These are phyloP conservation scores for Oikopleura dioica DNA, from an alignment of 23 tunicate genomes.

Conservation along the genomic window DNA sequence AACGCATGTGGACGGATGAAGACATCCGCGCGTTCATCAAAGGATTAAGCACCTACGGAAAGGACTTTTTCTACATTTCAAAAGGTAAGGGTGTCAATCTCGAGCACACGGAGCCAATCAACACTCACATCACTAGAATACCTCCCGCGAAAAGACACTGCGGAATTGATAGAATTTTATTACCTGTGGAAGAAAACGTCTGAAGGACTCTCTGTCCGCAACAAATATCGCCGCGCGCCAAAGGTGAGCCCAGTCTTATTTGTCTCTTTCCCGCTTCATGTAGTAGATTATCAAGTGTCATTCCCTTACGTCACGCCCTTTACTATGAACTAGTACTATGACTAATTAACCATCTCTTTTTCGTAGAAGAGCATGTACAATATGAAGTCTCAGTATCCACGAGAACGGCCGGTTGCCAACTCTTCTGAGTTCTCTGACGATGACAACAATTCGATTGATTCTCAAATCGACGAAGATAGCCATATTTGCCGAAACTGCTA, in stretches of 20 bases:
- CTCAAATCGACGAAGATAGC: not conserved
- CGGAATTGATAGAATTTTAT: slow-evolving; percentile 81
- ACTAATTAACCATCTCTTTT: no score
- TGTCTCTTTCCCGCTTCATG: no score
- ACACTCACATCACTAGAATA: not conserved
- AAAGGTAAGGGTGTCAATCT: no score
- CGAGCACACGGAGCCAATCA: no score
- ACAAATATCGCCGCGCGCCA: not conserved
- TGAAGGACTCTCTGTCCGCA: slow-evolving; percentile 40
- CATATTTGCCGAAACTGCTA: slow-evolving; percentile 34
- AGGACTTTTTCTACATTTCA: slow-evolving; percentile 49
- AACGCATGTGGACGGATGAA: slow-evolving; percentile 9
- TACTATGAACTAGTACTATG: no score
- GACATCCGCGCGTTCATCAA: slow-evolving; percentile 23
- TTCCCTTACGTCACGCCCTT: no score
- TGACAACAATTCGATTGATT: not conserved
- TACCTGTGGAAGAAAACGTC: slow-evolving; percentile 80
- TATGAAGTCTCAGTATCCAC: not conserved
- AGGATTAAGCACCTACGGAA: slow-evolving; percentile 53
- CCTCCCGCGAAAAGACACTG: not conserved
- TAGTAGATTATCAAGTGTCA: no score
- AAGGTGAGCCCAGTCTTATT: no score
- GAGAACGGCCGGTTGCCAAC: not conserved
- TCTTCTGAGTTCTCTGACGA: not conserved
- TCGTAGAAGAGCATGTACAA: not conserved